phyloP scores from a whole-genome alignment of 2,888 invertebrate species.

The Lucinisca nassula region DNA sequence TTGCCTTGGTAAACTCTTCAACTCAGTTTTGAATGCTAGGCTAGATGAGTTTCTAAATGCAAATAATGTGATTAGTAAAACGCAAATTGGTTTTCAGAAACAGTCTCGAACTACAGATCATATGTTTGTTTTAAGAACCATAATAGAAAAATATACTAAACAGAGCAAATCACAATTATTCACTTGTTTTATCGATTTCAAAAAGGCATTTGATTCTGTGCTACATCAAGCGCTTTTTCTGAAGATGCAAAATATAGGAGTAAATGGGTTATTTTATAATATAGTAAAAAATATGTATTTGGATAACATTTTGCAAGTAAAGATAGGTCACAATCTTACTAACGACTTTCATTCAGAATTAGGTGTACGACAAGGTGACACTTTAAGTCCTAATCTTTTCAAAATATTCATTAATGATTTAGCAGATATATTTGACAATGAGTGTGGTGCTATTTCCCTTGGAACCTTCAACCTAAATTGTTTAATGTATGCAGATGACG shows the following conservation, averaged over 20 bases:
- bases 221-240: not conserved
- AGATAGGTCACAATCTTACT: not conserved
- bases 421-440: too few relatives aligned
- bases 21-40: not conserved
- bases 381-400: not conserved
- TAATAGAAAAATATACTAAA: not conserved
- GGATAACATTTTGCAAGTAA: not conserved
- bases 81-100: not conserved
- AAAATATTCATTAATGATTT: too few relatives aligned
- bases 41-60: not conserved
- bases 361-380: not conserved
- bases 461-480: too few relatives aligned
- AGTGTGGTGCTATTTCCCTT: too few relatives aligned
- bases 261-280: not conserved
- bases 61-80: not conserved
- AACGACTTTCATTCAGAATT: not conserved
- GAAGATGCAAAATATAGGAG: not conserved
- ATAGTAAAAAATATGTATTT: not conserved
- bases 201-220: constrained; percentile 1
- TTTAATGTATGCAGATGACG: too few relatives aligned
- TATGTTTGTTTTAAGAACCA: not conserved
- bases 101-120: not conserved
- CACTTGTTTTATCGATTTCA: not conserved
- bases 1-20: not conserved
- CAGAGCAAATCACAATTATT: not conserved